Percentiles rank a stretch among this genome's conserved stretches.
Evolutionary conservation across 2,888 invertebrate species (phyloP).

Genomic region (Morpho deidamia): DNA sequence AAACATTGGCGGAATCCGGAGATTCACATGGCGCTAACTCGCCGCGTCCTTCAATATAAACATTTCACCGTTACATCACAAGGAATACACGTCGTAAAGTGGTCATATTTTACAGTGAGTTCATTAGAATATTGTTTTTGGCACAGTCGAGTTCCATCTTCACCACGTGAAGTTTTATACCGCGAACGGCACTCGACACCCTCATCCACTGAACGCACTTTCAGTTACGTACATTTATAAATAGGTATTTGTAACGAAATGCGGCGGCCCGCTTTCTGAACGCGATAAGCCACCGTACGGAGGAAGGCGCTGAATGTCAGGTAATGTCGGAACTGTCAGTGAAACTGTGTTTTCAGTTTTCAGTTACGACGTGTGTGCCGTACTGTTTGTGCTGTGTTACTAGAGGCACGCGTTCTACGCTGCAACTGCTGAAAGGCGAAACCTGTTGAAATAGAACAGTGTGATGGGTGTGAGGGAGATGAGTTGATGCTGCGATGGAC

Average conservation of each 20-base stretch:
- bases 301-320: constrained; percentile 62
- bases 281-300: constrained; percentile 48
- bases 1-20: constrained; percentile 59
- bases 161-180: constrained; percentile 47
- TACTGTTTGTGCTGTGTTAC: constrained; percentile 73
- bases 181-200: constrained; percentile 44
- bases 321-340: constrained; percentile 66
- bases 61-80: constrained; percentile 49
- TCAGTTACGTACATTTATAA: constrained; percentile 51
- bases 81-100: constrained; percentile 32
- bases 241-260: constrained; percentile 59
- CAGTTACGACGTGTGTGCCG: constrained; percentile 67
- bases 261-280: constrained; percentile 49
- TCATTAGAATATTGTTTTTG: constrained; percentile 53
- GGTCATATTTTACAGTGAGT: constrained; percentile 41
- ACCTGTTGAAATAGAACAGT: constrained; percentile 76
- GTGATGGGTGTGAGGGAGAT: constrained; percentile 57
- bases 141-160: constrained; percentile 57
- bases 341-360: constrained; percentile 71
- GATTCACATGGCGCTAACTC: constrained; percentile 61
- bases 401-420: constrained; percentile 69
- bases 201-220: constrained; percentile 51
- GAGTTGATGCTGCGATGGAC: constrained; percentile 31
- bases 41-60: constrained; percentile 33
- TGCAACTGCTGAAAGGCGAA: constrained; percentile 74